Conservation (phyloP, 1,140 invertebrate genomes). For the Chlorops oryzae region DNA sequence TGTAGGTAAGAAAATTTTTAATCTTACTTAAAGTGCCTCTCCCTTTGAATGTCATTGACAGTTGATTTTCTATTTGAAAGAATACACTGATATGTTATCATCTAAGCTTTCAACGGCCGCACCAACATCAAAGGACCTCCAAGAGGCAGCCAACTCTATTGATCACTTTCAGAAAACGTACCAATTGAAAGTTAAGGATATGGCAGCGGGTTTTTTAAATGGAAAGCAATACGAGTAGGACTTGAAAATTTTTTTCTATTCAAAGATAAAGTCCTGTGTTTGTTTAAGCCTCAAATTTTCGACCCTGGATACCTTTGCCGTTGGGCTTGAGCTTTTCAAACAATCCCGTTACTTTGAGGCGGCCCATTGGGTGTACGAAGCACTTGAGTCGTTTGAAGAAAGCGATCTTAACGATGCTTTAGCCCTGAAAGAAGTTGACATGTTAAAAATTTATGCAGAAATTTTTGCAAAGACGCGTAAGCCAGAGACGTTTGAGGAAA, state of each 20-base stretch:
- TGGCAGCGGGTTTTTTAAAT: slow-evolving; percentile 80
- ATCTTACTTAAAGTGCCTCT: no score
- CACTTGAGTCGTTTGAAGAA: neutral
- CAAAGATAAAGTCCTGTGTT: slow-evolving; percentile 17
- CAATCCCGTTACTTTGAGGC: neutral
- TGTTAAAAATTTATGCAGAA: slow-evolving; percentile 9
- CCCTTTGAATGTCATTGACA: no score
- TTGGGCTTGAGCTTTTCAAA: slow-evolving; percentile 7
- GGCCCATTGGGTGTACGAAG: slow-evolving; percentile 5
- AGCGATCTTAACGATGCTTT: neutral
- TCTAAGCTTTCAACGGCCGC: no score
- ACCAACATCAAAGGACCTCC: slow-evolving; percentile 80
- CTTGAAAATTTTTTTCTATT: no score
- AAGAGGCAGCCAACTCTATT: slow-evolving; percentile 85
- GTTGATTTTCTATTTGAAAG: slow-evolving; percentile 59
- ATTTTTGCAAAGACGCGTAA: slow-evolving; percentile 5
- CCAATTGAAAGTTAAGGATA: slow-evolving; percentile 73
- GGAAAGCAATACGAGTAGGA: slow-evolving; percentile 75
- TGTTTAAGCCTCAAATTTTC: slow-evolving; percentile 10
- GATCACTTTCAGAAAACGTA: slow-evolving; percentile 93
- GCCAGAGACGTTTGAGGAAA: no score
- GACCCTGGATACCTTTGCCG: slow-evolving; percentile 7
- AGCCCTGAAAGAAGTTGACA: neutral
- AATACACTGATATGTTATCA: slow-evolving; percentile 62
- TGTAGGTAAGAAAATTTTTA: slow-evolving; percentile 62